Conservation (phyloP, 2,113 vertebrate species). For the Scartelaos histophorus region DNA sequence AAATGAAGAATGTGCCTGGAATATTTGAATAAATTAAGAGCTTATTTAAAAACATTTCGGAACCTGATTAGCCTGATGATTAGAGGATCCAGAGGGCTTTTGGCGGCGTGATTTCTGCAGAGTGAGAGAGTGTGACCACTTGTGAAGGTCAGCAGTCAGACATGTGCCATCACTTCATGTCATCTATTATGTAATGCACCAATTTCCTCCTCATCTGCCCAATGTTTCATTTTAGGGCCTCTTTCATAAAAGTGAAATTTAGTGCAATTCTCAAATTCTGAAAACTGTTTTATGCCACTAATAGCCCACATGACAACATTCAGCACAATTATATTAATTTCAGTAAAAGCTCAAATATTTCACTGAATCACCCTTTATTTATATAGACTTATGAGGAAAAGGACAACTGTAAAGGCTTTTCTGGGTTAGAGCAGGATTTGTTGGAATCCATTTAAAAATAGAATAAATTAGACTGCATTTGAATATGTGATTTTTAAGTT, state of each 20-base stretch:
- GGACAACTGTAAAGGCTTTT: too few relatives aligned
- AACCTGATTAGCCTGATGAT: conserved; percentile 67
- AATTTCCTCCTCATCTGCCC: conserved; percentile 20
- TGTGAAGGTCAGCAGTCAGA: conserved; percentile 57
- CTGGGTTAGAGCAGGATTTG: too few relatives aligned
- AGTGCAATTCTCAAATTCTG: background rate
- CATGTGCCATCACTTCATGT: conserved; percentile 41
- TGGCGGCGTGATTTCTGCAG: conserved; percentile 25
- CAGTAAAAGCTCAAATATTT: background rate
- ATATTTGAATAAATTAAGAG: conserved; percentile 71
- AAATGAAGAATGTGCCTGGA: conserved; percentile 66
- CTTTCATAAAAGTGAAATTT: background rate
- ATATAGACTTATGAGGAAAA: too few relatives aligned
- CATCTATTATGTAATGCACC: conserved; percentile 39
- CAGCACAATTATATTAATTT: background rate
- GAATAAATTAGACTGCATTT: too few relatives aligned
- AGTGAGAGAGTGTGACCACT: conserved; percentile 39
- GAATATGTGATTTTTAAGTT: too few relatives aligned
- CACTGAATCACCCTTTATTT: background rate
- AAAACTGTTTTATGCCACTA: background rate
- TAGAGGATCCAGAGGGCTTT: conserved; percentile 52
- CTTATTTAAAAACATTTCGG: conserved; percentile 64
- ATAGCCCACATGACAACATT: too few relatives aligned
- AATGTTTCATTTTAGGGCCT: background rate
- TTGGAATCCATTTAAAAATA: too few relatives aligned